Percentiles rank a stretch among this genome's conserved stretches.
Conservation (phyloP, 2,797 vertebrate species). For the Danio albolineatus region DNA sequence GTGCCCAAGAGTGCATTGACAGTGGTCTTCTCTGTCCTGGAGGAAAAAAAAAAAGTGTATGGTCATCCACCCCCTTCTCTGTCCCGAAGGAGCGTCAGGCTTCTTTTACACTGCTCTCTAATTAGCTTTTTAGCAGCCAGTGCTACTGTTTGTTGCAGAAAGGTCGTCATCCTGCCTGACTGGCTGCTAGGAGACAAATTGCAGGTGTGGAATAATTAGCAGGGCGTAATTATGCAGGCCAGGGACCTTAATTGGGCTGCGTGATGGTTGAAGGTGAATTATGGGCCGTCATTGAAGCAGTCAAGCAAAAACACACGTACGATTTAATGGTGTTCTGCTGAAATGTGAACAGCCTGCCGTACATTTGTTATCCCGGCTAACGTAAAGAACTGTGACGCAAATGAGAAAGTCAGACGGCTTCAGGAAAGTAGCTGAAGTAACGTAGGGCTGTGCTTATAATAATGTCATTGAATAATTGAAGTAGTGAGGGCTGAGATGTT, state of each 20-base stretch:
- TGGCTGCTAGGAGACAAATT: slow-evolving; percentile 53
- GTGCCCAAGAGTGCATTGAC: not conserved
- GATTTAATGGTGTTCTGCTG: not conserved
- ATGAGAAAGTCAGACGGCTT: slow-evolving; percentile 2
- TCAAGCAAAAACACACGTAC: not conserved
- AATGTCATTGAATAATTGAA: slow-evolving; percentile 16
- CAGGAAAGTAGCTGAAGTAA: not conserved
- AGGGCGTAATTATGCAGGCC: slow-evolving; percentile 58
- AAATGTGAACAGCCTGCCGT: not conserved
- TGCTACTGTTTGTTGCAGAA: slow-evolving; percentile 31
- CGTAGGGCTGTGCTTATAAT: not conserved
- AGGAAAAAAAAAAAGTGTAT: not conserved
- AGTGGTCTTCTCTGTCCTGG: not conserved
- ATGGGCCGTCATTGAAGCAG: slow-evolving; percentile 26
- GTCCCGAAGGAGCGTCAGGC: not conserved
- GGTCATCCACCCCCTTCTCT: slow-evolving; percentile 30
- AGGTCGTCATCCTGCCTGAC: slow-evolving; percentile 42
- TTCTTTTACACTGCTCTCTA: slow-evolving; percentile 37
- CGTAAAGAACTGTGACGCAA: slow-evolving; percentile 26
- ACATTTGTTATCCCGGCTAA: slow-evolving; percentile 28
- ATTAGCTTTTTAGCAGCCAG: slow-evolving; percentile 37
- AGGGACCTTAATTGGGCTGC: slow-evolving; percentile 62
- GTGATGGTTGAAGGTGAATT: slow-evolving; percentile 61
- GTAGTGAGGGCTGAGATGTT: not conserved
- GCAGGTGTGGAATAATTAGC: slow-evolving; percentile 62